phyloP scores from a whole-genome alignment of 2,888 invertebrate species.

The Nipponacmea schrenckii region DNA sequence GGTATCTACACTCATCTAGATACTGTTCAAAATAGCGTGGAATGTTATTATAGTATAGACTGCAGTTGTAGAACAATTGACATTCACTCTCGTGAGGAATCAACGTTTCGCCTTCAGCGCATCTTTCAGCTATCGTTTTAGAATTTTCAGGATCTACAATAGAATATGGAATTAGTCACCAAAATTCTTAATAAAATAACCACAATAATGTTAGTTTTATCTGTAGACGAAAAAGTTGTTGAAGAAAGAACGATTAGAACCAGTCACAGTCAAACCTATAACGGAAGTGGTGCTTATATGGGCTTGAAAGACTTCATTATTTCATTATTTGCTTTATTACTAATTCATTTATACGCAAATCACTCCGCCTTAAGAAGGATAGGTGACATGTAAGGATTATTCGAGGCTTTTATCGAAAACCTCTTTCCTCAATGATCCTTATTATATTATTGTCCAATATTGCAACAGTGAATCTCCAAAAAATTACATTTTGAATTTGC shows the following conservation, averaged over 20 bases:
- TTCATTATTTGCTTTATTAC: no score
- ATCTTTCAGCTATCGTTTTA: constrained; percentile 15
- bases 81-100: constrained; percentile 46
- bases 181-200: no score
- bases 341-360: no score
- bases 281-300: background rate
- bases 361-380: no score
- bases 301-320: background rate
- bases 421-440: no score
- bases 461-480: no score
- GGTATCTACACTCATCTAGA: constrained; percentile 22
- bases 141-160: no score
- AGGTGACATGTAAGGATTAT: no score
- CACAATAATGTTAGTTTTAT: background rate
- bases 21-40: constrained; percentile 37
- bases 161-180: no score
- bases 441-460: no score
- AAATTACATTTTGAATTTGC: no score
- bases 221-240: background rate
- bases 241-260: background rate
- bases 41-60: constrained; percentile 25
- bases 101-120: constrained; percentile 20
- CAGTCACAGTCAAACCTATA: background rate
- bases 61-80: constrained; percentile 50
- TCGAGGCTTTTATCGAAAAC: no score